phyloP scores from a whole-genome alignment of 2,797 vertebrate species.

The Rhinella marina region DNA sequence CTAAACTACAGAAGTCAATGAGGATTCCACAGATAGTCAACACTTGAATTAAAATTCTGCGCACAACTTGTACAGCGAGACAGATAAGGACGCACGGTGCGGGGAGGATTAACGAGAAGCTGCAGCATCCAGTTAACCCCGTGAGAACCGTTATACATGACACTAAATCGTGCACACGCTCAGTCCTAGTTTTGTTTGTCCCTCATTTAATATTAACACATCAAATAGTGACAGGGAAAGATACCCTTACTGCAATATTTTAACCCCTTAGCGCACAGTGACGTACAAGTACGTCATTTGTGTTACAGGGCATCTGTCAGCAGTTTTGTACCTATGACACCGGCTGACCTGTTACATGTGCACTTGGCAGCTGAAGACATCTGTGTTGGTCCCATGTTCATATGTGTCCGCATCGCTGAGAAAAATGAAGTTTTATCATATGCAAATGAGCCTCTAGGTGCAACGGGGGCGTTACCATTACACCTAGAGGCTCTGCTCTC shows the following conservation, averaged over 20 bases:
- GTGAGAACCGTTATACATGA: background rate
- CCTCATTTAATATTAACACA: background rate
- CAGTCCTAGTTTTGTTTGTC: background rate
- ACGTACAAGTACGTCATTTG: too few relatives aligned
- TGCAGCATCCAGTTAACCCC: conserved; percentile 5
- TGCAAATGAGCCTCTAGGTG: too few relatives aligned
- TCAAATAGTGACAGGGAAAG: background rate
- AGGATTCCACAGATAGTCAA: conserved; percentile 64
- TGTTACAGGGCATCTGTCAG: too few relatives aligned
- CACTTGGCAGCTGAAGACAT: too few relatives aligned
- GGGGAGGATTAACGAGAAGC: conserved; percentile 5
- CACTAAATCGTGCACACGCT: background rate
- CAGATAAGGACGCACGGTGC: conserved; percentile 25
- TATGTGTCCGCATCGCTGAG: too few relatives aligned
- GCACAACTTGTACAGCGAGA: conserved; percentile 14
- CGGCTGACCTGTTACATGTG: too few relatives aligned
- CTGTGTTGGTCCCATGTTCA: too few relatives aligned
- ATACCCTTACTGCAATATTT: background rate
- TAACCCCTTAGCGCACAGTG: too few relatives aligned
- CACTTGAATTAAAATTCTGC: conserved; percentile 19
- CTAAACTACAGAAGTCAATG: conserved; percentile 12
- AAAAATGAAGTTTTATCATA: too few relatives aligned
- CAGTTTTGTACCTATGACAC: too few relatives aligned
- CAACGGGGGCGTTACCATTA: too few relatives aligned
- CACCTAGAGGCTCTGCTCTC: too few relatives aligned